These are phyloP conservation scores for Rhyacichthys aspro DNA, from an alignment of 2,797 vertebrate genomes.

Conservation along the genomic window DNA sequence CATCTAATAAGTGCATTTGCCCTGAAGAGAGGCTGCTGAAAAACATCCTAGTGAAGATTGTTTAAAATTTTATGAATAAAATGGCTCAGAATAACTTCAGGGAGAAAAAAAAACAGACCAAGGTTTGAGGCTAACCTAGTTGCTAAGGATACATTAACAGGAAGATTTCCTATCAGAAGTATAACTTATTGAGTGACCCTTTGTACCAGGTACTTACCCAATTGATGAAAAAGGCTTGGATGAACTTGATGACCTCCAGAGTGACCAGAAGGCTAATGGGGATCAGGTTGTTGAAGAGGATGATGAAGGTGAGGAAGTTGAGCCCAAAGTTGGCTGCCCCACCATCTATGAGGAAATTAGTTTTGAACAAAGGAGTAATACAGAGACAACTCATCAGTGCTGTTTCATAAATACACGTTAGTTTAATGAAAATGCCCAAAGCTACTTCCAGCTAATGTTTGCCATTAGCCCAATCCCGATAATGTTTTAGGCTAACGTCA, in stretches of 20 bases:
- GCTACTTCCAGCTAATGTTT: constrained; percentile 74
- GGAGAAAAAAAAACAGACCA: constrained; percentile 10
- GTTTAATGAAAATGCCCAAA: constrained; percentile 70
- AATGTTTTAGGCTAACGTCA: constrained; percentile 58
- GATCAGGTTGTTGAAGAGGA: constrained; percentile 99
- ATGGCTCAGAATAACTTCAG: constrained; percentile 47
- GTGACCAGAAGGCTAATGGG: constrained; percentile 99
- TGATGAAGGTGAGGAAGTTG: constrained; percentile 99
- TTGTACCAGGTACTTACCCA: constrained; percentile 86
- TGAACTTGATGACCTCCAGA: constrained; percentile 98
- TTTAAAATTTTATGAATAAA: constrained; percentile 49
- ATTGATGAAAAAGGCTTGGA: constrained; percentile 99
- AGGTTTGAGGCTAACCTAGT: constrained; percentile 46
- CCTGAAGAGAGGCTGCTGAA: constrained; percentile 7
- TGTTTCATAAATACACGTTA: constrained; percentile 26
- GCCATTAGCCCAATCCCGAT: constrained; percentile 68
- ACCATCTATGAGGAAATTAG: constrained; percentile 84
- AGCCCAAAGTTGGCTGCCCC: constrained; percentile 98
- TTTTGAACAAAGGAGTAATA: constrained; percentile 64
- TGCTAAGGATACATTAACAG: constrained; percentile 21
- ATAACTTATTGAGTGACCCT: too few relatives aligned
- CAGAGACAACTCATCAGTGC: constrained; percentile 61
- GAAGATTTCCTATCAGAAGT: constrained; percentile 2
- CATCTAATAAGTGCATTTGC: not conserved
- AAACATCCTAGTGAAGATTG: constrained; percentile 15